These are phyloP conservation scores for Drosophila paracracens DNA, from an alignment of 2,888 invertebrate genomes.

Conservation along the genomic window DNA sequence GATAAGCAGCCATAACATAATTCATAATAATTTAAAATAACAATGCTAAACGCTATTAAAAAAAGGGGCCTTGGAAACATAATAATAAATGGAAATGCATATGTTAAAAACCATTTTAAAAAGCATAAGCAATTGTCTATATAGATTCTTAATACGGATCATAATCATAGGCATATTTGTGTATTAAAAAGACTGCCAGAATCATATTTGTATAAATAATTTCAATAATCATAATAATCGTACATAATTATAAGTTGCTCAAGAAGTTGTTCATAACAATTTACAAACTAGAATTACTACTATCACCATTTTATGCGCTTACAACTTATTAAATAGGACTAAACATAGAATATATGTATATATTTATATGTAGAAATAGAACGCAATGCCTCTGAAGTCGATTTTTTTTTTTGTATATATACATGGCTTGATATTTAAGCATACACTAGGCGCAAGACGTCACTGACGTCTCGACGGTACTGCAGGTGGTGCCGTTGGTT, in stretches of 20 bases:
- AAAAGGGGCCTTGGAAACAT: slow-evolving; percentile 52
- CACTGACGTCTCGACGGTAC: neutral
- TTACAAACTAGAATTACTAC: slow-evolving; percentile 72
- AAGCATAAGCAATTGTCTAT: slow-evolving; percentile 62
- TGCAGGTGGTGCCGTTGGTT: slow-evolving; percentile 57
- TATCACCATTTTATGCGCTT: slow-evolving; percentile 71
- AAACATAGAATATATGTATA: slow-evolving; percentile 38
- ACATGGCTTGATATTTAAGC: slow-evolving; percentile 51
- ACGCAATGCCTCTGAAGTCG: slow-evolving; percentile 62
- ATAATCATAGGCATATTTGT: slow-evolving; percentile 29
- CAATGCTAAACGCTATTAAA: slow-evolving; percentile 57
- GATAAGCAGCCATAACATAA: slow-evolving; percentile 70
- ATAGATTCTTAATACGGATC: slow-evolving; percentile 29
- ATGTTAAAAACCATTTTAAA: slow-evolving; percentile 60
- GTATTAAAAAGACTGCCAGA: slow-evolving; percentile 40
- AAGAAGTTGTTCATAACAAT: slow-evolving; percentile 73
- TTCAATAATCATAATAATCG: slow-evolving; percentile 31
- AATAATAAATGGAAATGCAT: slow-evolving; percentile 58
- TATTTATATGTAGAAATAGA: slow-evolving; percentile 50
- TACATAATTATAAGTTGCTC: slow-evolving; percentile 41
- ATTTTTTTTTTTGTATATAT: slow-evolving; percentile 34
- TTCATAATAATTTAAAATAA: slow-evolving; percentile 74
- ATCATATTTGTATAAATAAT: slow-evolving; percentile 31
- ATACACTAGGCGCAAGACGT: slow-evolving; percentile 47
- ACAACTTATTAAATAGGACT: slow-evolving; percentile 46